Base-by-base conservation (phyloP, 2,113 vertebrate species). In the Erinaceus europaeus region DNA sequence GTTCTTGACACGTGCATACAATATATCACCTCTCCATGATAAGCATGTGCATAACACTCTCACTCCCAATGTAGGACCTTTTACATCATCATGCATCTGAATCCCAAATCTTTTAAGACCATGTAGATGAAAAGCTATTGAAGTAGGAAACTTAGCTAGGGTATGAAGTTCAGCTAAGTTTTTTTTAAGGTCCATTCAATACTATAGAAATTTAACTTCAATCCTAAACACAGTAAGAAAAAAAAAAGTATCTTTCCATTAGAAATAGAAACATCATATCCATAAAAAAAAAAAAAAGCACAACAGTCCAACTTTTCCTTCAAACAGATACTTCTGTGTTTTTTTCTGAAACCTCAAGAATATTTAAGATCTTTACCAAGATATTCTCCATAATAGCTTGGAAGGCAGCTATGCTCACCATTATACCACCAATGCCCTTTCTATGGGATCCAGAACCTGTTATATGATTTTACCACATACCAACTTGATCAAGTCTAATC, bases 341-440 rank as follows among this genome's bases (percentile, higher is more conserved):
- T 79, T 68, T 79, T 88, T 80, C 42, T 75, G 27, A 85, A 79
- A 75, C 71, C 80, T 34, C 11, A 59, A 77, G 36, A 86, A 86
- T 53, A n/a, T n/a, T n/a, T n/a, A n/a, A n/a, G n/a, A n/a, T n/a
- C n/a, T n/a, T n/a, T n/a, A n/a, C 4, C 17, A 17, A 62, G 3
- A 50, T 53, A 81, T 92, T 86, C 52, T 88, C 25, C 17, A 86
- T 86, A 76, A 74, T 64, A 84, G 76, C 50, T 80, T 57, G n/a
- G n/a, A n/a, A n/a, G n/a, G n/a, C n/a, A n/a, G n/a, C n/a, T n/a
- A n/a, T n/a, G n/a, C n/a, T n/a, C n/a, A n/a, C n/a, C n/a, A n/a
- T n/a, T n/a, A n/a, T n/a, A n/a, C n/a, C n/a, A n/a, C n/a, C n/a
- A n/a, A n/a, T n/a, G n/a, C n/a, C n/a, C n/a, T n/a, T n/a, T n/a